A percentile compares a stretch with the other conserved stretches of the same genome.
Conservation (phyloP, 2,113 vertebrate genomes). For the Scopus umbretta region DNA sequence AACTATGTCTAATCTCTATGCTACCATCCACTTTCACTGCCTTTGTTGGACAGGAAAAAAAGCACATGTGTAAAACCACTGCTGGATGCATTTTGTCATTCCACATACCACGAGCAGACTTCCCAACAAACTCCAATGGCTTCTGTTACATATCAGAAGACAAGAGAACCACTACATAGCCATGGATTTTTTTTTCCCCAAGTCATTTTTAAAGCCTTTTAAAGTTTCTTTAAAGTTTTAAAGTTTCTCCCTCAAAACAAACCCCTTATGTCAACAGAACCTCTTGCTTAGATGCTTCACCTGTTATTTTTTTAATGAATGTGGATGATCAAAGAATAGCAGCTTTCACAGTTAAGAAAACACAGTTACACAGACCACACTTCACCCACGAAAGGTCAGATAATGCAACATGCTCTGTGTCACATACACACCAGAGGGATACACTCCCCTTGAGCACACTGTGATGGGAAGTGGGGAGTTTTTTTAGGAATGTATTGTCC, state of each 20-base stretch:
- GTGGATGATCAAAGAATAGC: background rate
- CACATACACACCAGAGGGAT: background rate
- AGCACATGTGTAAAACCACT: background rate
- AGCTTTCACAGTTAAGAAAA: background rate
- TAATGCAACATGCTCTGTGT: background rate
- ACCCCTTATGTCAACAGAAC: background rate
- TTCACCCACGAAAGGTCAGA: background rate
- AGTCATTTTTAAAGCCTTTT: background rate
- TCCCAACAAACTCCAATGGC: background rate
- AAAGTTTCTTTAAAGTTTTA: background rate
- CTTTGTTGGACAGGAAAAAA: background rate
- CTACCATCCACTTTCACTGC: background rate
- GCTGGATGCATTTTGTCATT: background rate
- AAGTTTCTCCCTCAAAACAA: background rate
- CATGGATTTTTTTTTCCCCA: too few species aligned
- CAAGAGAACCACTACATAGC: background rate
- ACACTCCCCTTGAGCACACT: fast-evolving
- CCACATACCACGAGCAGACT: background rate
- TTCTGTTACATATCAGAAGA: background rate
- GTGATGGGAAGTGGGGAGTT: background rate
- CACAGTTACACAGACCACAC: background rate
- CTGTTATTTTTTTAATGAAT: background rate
- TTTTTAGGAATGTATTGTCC: background rate
- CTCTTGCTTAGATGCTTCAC: background rate
- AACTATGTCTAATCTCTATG: background rate